Conservation (phyloP, 1,140 invertebrate genomes). For the Goniozus legneri region DNA sequence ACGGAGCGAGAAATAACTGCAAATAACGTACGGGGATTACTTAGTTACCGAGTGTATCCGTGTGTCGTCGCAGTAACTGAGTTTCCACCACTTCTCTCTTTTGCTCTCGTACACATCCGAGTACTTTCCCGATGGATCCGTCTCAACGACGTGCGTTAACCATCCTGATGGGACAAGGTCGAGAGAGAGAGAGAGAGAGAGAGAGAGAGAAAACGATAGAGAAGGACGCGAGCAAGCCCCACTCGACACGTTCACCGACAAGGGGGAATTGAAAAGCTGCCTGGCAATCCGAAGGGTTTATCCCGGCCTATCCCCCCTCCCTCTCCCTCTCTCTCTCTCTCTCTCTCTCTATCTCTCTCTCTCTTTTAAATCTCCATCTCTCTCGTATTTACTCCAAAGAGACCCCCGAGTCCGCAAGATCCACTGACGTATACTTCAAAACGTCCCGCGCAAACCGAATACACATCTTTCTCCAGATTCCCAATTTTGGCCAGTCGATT, state of each 20-base stretch:
- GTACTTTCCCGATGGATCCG: conserved; percentile 28
- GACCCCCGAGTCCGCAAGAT: too few species aligned
- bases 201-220: conserved; percentile 5
- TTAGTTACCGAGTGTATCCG: conserved; percentile 43
- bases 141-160: conserved; percentile 12
- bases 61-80: conserved; percentile 21
- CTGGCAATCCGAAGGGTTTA: conserved; percentile 49
- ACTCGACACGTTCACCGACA: conserved; percentile 47
- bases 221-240: conserved; percentile 12
- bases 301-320: conserved; percentile 24
- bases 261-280: conserved; percentile 52
- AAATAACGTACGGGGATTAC: conserved; percentile 52
- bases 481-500: too few species aligned
- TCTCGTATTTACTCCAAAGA: too few species aligned
- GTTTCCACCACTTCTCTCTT: conserved; percentile 21
- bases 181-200: conserved; percentile 3
- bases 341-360: not conserved
- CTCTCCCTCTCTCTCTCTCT: conserved; percentile 1
- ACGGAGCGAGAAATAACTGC: conserved; percentile 49
- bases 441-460: too few species aligned
- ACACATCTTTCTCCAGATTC: too few species aligned
- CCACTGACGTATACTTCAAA: too few species aligned
- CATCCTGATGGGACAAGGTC: conserved; percentile 6
- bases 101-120: conserved; percentile 7
- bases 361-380: not conserved